These are phyloP conservation scores for Pterophyllum scalare DNA, from an alignment of 2,113 vertebrate genomes.

Conservation along the genomic window DNA sequence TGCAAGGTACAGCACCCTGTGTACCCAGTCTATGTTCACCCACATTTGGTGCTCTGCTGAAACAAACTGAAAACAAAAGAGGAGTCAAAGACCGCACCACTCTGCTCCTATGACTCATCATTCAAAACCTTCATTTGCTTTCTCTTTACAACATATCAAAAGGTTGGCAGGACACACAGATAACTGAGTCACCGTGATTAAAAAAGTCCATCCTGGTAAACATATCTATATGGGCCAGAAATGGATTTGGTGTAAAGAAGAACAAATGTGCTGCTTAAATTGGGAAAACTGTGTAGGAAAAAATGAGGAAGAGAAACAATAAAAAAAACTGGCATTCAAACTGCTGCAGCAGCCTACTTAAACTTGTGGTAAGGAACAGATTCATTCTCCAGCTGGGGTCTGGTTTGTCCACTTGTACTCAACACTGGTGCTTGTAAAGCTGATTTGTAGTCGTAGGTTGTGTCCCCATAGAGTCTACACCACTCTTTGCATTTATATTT, in stretches of 20 bases:
- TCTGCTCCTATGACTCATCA: conserved; percentile 43
- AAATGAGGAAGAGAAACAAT: not conserved
- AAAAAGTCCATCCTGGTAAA: not conserved
- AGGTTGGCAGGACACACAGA: conserved; percentile 32
- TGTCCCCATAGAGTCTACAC: not conserved
- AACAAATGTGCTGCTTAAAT: not conserved
- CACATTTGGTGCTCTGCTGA: not conserved
- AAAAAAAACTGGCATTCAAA: not conserved
- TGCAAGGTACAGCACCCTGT: conserved; percentile 85
- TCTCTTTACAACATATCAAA: conserved; percentile 10
- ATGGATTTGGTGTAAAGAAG: not conserved
- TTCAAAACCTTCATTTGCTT: conserved; percentile 29
- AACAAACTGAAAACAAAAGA: conserved; percentile 13
- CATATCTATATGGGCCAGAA: not conserved
- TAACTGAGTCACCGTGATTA: conserved; percentile 12
- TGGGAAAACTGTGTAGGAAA: not conserved
- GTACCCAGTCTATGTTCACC: not conserved
- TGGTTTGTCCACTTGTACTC: not conserved
- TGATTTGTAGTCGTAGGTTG: not conserved
- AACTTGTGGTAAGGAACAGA: not conserved
- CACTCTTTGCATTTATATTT: not conserved
- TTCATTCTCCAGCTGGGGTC: not conserved
- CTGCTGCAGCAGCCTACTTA: not conserved
- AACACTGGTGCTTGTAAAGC: not conserved
- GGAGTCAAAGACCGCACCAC: conserved; percentile 3